Evolutionary conservation across 2,113 vertebrate species (phyloP).

Genomic region (Acanthochromis polyacanthus): DNA sequence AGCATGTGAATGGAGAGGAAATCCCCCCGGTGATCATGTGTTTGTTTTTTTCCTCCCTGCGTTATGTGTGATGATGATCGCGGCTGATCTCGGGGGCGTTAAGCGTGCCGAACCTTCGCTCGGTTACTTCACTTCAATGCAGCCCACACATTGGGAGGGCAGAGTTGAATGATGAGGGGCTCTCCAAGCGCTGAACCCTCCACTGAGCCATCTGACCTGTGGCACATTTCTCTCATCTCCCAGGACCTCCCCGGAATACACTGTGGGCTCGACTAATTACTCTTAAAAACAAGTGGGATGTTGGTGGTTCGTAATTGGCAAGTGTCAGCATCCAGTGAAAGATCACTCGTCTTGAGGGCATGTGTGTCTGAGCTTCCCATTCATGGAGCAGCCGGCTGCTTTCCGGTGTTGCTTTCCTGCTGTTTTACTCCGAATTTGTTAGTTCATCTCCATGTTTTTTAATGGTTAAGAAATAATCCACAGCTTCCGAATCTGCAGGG

Average conservation of each 20-base stretch:
- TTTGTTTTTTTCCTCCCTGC: slow-evolving; percentile 1
- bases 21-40: slow-evolving; percentile 35
- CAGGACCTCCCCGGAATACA: slow-evolving; percentile 63
- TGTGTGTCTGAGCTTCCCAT: slow-evolving; percentile 63
- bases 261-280: slow-evolving; percentile 74
- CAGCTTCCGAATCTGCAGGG: not conserved
- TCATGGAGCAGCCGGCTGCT: slow-evolving; percentile 45
- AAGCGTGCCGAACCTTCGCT: slow-evolving; percentile 66
- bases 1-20: slow-evolving; percentile 11
- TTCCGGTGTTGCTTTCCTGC: slow-evolving; percentile 37
- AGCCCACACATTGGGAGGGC: slow-evolving; percentile 69
- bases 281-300: slow-evolving; percentile 79
- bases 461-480: slow-evolving; percentile 1
- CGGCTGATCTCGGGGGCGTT: slow-evolving; percentile 64
- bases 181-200: slow-evolving; percentile 68
- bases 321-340: slow-evolving; percentile 72
- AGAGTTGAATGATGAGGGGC: slow-evolving; percentile 65
- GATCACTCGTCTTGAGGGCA: slow-evolving; percentile 69
- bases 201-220: slow-evolving; percentile 75
- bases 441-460: not conserved
- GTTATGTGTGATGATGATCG: slow-evolving; percentile 67
- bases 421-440: slow-evolving; percentile 28
- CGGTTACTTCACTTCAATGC: slow-evolving; percentile 72
- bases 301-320: slow-evolving; percentile 77
- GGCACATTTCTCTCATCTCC: slow-evolving; percentile 68